phyloP scores from a whole-genome alignment of 2,113 vertebrate genomes.

The Oncorhynchus mykiss region DNA sequence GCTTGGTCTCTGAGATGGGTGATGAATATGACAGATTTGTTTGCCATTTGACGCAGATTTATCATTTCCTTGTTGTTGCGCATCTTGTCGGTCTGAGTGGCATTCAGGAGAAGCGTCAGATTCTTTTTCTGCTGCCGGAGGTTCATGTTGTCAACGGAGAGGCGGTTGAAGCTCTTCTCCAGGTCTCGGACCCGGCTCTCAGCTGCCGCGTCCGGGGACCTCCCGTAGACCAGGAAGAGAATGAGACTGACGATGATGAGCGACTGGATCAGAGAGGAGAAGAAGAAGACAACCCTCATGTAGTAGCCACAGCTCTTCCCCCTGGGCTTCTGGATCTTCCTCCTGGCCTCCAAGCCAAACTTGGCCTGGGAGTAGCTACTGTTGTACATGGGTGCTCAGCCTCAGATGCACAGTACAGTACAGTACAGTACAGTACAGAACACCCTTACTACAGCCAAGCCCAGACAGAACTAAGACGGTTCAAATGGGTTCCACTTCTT shows the following conservation, averaged over 20 bases:
- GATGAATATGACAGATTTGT: conserved; percentile 35
- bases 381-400: conserved; percentile 73
- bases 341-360: conserved; percentile 62
- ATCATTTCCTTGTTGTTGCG: conserved; percentile 43
- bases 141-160: conserved; percentile 55
- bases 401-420: not conserved
- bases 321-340: conserved; percentile 62
- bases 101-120: conserved; percentile 73
- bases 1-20: rapidly evolving
- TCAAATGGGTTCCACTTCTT: too few species aligned
- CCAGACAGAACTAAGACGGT: not conserved
- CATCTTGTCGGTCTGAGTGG: conserved; percentile 60
- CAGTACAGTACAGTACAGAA: not conserved
- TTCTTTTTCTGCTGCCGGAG: conserved; percentile 63
- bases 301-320: conserved; percentile 78
- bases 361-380: conserved; percentile 71
- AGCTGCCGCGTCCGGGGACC: conserved; percentile 72
- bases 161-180: conserved; percentile 68
- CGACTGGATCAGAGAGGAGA: conserved; percentile 88
- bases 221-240: conserved; percentile 91
- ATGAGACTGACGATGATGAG: conserved; percentile 92
- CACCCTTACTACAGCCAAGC: not conserved
- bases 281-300: conserved; percentile 90
- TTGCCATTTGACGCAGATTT: not conserved
- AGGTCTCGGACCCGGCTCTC: conserved; percentile 67